These are phyloP conservation scores for Ephestia elutella DNA, from an alignment of 1,140 invertebrate species.

Conservation along the genomic window DNA sequence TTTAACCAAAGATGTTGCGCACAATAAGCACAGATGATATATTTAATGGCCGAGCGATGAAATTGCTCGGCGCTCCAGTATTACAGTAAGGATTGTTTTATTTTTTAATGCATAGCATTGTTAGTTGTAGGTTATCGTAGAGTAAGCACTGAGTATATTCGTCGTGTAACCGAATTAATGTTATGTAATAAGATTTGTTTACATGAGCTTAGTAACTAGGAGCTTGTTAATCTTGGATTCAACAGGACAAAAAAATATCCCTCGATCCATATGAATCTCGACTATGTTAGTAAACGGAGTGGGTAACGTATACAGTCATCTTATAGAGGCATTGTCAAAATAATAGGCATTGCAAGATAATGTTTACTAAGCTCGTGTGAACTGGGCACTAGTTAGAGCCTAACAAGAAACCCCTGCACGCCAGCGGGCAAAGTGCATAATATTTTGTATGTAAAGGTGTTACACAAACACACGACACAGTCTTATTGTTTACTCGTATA, in stretches of 20 bases:
- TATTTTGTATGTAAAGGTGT: background rate
- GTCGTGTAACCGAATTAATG: background rate
- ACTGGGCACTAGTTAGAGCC: background rate
- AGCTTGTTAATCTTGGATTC: background rate
- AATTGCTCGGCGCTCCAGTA: background rate
- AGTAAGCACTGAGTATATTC: background rate
- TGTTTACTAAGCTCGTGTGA: background rate
- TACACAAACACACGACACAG: background rate
- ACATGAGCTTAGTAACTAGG: background rate
- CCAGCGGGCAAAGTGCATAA: background rate
- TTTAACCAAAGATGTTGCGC: background rate
- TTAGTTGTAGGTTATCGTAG: background rate
- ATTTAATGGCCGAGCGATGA: background rate
- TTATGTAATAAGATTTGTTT: background rate
- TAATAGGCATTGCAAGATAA: too few species aligned
- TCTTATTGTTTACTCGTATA: too few species aligned
- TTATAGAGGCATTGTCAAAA: too few species aligned
- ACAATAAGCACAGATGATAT: background rate
- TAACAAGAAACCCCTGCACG: background rate
- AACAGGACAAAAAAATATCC: too few species aligned
- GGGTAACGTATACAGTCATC: too few species aligned
- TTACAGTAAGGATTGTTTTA: background rate
- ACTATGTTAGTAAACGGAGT: too few species aligned
- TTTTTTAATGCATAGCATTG: constrained; percentile 6
- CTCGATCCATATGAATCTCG: too few species aligned